phyloP scores from a whole-genome alignment of 2,797 vertebrate species.

The Micromesistius poutassou region DNA sequence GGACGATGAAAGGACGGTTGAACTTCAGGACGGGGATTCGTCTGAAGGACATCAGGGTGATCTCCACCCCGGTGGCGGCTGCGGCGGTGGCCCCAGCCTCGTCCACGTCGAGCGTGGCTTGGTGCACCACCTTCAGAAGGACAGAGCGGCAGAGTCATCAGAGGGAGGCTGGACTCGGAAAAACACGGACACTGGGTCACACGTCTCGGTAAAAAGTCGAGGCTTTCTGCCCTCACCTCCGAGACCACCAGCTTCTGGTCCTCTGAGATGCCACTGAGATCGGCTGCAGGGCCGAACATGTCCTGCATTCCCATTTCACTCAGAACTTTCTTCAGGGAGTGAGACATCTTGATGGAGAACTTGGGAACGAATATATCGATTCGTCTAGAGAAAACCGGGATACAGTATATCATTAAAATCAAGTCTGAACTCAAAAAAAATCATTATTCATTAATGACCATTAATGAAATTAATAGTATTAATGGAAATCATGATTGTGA shows the following conservation, averaged over 20 bases:
- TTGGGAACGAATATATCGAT: constrained; percentile 64
- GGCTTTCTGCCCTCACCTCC: constrained; percentile 48
- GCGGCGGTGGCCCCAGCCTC: constrained; percentile 80
- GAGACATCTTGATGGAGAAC: constrained; percentile 71
- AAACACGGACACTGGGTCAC: background rate
- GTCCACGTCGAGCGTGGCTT: constrained; percentile 82
- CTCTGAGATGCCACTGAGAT: constrained; percentile 69
- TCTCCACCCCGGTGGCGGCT: constrained; percentile 64
- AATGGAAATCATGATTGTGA: background rate
- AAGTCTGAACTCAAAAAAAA: background rate
- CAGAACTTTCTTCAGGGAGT: constrained; percentile 58
- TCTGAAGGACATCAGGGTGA: constrained; percentile 59
- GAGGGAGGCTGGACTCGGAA: background rate
- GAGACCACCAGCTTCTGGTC: constrained; percentile 50
- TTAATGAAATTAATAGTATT: too few relatives aligned
- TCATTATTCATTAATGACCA: background rate
- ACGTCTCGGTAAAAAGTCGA: background rate
- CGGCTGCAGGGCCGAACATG: constrained; percentile 62
- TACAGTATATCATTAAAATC: too few relatives aligned
- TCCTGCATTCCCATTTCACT: constrained; percentile 70
- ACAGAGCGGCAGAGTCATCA: background rate
- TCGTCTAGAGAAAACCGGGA: constrained; percentile 38
- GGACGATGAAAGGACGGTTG: constrained; percentile 80
- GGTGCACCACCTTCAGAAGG: constrained; percentile 76
- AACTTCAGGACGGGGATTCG: constrained; percentile 66